Conservation (phyloP, 2,113 vertebrate genomes). For the Sialia sialis region DNA sequence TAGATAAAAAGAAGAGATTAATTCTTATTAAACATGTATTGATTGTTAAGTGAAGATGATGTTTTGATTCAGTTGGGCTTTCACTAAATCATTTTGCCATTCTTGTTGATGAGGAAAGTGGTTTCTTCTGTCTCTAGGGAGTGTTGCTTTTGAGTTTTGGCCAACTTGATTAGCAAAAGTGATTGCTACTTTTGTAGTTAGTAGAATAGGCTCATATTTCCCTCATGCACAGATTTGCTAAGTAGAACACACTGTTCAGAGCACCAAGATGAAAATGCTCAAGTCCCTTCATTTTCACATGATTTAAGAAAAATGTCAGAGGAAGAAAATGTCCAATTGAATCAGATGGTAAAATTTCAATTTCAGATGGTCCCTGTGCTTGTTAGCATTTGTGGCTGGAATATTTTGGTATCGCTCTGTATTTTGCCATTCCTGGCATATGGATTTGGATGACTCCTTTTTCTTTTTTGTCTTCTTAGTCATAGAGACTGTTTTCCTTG, state of each 20-base stretch:
- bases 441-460: neutral
- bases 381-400: neutral
- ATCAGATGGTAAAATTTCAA: neutral
- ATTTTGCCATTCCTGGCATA: neutral
- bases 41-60: neutral
- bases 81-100: neutral
- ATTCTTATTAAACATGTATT: neutral
- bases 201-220: neutral
- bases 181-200: neutral
- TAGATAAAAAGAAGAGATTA: neutral
- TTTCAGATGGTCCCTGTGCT: neutral
- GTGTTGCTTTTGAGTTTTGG: neutral
- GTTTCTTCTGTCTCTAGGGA: neutral
- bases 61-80: neutral
- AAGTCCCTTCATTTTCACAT: neutral
- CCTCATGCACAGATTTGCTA: neutral
- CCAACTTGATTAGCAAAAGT: neutral
- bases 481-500: neutral
- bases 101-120: neutral
- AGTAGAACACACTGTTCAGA: constrained; percentile 15
- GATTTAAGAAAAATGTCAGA: constrained; percentile 5
- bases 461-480: neutral
- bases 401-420: neutral
- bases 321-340: neutral
- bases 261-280: neutral